Conservation (phyloP, 2,888 invertebrate species). For the Deilephila porcellus region DNA sequence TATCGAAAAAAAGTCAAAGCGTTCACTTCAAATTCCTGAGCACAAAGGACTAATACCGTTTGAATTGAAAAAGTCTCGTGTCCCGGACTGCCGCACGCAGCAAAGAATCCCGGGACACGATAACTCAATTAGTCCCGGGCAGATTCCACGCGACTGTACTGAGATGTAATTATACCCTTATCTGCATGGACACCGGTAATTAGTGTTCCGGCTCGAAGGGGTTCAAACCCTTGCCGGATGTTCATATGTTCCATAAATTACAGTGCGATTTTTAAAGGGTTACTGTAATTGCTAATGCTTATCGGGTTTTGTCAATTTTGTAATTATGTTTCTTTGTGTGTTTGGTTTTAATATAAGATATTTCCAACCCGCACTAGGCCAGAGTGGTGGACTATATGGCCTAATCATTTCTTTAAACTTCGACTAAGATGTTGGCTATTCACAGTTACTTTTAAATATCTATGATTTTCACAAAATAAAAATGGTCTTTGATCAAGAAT, state of each 20-base stretch:
- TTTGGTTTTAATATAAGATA: no score
- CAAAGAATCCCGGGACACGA: conserved; percentile 30
- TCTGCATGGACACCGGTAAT: conserved; percentile 41
- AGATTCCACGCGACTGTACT: conserved; percentile 34
- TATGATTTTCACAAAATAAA: no score
- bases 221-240: conserved; percentile 2
- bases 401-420: no score
- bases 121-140: conserved; percentile 40
- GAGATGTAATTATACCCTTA: conserved; percentile 47
- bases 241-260: conserved; percentile 5
- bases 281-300: background rate
- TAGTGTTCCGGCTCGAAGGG: conserved; percentile 34
- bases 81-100: background rate
- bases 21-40: background rate
- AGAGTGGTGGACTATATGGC: no score
- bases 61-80: background rate
- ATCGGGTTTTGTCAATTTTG: background rate
- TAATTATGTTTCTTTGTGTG: no score
- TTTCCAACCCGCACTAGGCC: no score
- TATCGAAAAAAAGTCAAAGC: no score
- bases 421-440: no score
- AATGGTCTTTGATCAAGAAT: no score
- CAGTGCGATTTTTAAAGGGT: background rate
- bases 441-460: no score
- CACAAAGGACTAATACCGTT: background rate